phyloP scores from a whole-genome alignment of 2,113 vertebrate genomes.

The Aix galericulata region DNA sequence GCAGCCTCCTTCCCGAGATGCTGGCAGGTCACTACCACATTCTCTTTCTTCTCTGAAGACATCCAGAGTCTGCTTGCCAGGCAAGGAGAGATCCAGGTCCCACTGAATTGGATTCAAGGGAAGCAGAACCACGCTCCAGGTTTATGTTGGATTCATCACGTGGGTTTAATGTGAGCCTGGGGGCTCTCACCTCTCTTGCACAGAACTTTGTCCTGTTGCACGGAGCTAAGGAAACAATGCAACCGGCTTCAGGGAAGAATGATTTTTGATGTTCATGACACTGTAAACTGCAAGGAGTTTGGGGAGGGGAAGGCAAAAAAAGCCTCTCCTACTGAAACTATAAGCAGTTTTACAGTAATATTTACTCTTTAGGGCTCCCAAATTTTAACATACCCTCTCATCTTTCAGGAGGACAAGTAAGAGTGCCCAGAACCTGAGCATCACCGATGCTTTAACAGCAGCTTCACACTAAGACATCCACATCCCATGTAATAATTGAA shows the following conservation, averaged over 20 bases:
- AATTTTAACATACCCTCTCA: background rate
- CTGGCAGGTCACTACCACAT: background rate
- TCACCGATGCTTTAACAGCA: background rate
- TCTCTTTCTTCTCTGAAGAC: background rate
- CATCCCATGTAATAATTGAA: conserved; percentile 1
- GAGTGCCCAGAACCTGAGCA: background rate
- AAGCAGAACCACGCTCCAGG: background rate
- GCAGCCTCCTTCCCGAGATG: background rate
- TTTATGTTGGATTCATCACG: rapidly evolving
- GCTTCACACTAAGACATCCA: background rate
- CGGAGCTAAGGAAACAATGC: background rate
- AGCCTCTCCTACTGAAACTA: background rate
- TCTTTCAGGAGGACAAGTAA: background rate
- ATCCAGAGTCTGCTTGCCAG: background rate
- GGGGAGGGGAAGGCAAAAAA: background rate
- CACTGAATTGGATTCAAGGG: background rate
- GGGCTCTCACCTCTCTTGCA: background rate
- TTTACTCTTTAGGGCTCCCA: background rate
- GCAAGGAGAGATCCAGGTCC: background rate
- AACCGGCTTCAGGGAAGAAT: background rate
- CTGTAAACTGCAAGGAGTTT: background rate
- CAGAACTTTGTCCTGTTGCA: background rate
- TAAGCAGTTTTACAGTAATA: background rate
- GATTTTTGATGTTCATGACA: background rate
- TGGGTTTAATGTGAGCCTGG: background rate